Conservation (phyloP, 2,888 invertebrate genomes). For the Lasiommata megera region DNA sequence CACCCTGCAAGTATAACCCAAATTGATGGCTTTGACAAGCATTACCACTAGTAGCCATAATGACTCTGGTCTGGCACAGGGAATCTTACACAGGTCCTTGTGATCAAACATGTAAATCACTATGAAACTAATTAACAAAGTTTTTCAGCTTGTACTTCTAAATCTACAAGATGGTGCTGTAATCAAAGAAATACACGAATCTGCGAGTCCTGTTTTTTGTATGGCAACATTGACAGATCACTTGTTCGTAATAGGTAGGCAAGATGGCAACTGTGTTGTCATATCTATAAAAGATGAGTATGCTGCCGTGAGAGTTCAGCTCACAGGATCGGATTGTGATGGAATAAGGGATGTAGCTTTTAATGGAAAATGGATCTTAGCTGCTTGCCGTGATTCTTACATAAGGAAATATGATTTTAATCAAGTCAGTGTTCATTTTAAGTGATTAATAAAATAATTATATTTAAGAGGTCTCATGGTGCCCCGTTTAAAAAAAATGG, state of each 20-base stretch:
- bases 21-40: no score
- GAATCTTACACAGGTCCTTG: no score
- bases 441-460: slow-evolving; percentile 45
- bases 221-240: slow-evolving; percentile 67
- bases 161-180: slow-evolving; percentile 52
- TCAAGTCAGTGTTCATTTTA: slow-evolving; percentile 72
- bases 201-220: slow-evolving; percentile 80
- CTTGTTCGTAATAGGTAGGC: slow-evolving; percentile 80
- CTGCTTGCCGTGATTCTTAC: slow-evolving; percentile 83
- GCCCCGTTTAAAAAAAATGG: neutral
- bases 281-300: slow-evolving; percentile 64
- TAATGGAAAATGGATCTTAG: slow-evolving; percentile 82
- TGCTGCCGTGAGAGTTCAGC: slow-evolving; percentile 61
- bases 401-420: slow-evolving; percentile 84
- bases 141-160: slow-evolving; percentile 58
- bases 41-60: no score
- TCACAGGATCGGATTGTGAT: slow-evolving; percentile 87
- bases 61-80: no score
- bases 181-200: slow-evolving; percentile 73
- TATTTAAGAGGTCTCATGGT: neutral
- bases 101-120: no score
- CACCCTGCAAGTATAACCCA: no score
- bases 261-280: slow-evolving; percentile 84
- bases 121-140: neutral
- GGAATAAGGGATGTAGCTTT: slow-evolving; percentile 83